Percentiles rank a stretch among this genome's conserved stretches.
These are phyloP conservation scores for Manis pentadactyla DNA, from an alignment of 2,797 vertebrate species.

Conservation along the genomic window DNA sequence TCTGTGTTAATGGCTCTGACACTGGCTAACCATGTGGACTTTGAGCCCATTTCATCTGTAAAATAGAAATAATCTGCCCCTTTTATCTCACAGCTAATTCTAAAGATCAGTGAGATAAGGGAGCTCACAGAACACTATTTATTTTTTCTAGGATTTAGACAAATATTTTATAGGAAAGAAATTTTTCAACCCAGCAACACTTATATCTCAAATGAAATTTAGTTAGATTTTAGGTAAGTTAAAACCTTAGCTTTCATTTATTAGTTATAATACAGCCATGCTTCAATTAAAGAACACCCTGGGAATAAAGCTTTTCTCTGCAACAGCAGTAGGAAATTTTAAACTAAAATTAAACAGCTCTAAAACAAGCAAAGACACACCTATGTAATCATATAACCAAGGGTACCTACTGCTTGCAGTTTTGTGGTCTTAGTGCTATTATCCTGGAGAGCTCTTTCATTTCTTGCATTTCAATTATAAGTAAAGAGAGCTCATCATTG, in stretches of 20 bases:
- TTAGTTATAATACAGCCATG: not conserved
- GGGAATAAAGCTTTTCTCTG: not conserved
- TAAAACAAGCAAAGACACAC: not conserved
- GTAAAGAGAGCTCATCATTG: not conserved
- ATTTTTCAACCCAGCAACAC: not conserved
- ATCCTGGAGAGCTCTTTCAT: not conserved
- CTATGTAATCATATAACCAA: not conserved
- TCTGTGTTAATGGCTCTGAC: not conserved
- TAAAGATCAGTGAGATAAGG: not conserved
- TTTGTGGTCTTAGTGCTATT: not conserved
- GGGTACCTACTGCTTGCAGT: not conserved
- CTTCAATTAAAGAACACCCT: not conserved
- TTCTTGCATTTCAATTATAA: slow-evolving; percentile 26
- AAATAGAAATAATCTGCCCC: not conserved
- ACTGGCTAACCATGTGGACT: not conserved
- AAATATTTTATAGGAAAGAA: not conserved
- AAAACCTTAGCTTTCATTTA: not conserved
- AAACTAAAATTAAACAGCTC: not conserved
- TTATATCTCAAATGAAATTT: not conserved
- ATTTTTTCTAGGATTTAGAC: not conserved
- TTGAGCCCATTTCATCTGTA: not conserved
- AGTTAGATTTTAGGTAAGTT: not conserved
- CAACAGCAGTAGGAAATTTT: not conserved
- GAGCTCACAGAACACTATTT: not conserved
- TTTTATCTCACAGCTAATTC: not conserved